Conservation (phyloP, 1,140 invertebrate genomes). For the Portunus trituberculatus region DNA sequence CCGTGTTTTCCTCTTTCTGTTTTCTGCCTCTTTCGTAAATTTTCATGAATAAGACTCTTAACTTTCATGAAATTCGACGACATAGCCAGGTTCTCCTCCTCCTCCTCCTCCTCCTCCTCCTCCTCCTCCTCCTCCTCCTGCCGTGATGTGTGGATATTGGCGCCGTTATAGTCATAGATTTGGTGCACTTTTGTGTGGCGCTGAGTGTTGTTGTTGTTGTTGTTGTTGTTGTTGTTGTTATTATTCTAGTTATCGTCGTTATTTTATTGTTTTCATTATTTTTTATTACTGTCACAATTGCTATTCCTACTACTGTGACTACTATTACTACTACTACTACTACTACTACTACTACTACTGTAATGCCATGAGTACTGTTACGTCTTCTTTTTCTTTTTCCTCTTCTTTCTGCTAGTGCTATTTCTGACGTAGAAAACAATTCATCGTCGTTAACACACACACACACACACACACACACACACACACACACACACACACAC, state of each 20-base stretch:
- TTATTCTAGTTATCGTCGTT: not conserved
- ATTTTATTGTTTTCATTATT: not conserved
- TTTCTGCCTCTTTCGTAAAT: not conserved
- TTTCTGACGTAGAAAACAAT: not conserved
- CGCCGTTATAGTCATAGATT: too few relatives aligned
- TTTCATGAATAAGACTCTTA: not conserved
- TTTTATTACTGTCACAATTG: too few relatives aligned
- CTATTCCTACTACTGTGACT: too few relatives aligned
- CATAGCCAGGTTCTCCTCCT: not conserved
- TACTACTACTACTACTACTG: slow-evolving; percentile 11
- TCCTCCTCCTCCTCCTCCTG: too few relatives aligned
- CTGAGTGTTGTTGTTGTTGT: not conserved
- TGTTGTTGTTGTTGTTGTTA: not conserved
- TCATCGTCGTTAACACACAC: not conserved
- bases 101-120: not conserved
- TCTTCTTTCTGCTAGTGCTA: too few relatives aligned
- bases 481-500: too few relatives aligned
- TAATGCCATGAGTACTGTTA: not conserved
- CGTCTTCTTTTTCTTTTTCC: too few relatives aligned
- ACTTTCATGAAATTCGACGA: not conserved
- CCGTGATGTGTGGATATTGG: too few relatives aligned
- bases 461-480: not conserved
- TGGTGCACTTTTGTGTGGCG: too few relatives aligned
- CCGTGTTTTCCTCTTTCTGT: not conserved
- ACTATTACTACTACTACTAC: slow-evolving; percentile 14